These are phyloP conservation scores for Machimus rusticus DNA, from an alignment of 2,888 invertebrate genomes.

Conservation along the genomic window DNA sequence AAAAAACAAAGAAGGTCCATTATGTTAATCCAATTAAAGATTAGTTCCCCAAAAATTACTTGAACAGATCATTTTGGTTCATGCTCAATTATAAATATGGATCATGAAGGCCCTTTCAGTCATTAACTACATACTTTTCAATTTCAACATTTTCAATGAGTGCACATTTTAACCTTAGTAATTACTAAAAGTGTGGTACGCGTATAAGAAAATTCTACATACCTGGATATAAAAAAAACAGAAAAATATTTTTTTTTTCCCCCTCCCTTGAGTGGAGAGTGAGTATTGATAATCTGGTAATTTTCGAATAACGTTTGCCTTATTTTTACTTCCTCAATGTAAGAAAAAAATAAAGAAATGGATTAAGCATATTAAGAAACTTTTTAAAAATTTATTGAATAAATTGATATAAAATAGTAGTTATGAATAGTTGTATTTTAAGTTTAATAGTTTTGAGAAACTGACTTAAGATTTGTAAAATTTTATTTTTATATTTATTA, in stretches of 20 bases:
- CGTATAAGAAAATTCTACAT: not conserved
- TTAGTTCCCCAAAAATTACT: not conserved
- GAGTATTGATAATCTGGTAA: no score
- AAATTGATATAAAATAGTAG: no score
- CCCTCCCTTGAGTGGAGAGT: no score
- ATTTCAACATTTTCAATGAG: not conserved
- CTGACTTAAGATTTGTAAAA: not conserved
- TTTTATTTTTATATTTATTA: not conserved
- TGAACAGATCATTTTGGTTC: not conserved
- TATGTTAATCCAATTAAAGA: not conserved
- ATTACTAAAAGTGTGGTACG: not conserved
- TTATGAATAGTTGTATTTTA: no score
- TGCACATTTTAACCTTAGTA: not conserved
- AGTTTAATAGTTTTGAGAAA: no score
- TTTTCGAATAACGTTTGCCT: no score
- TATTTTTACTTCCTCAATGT: no score
- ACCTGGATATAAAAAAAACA: no score
- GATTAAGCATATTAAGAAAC: no score
- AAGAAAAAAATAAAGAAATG: no score
- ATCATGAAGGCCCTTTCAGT: not conserved
- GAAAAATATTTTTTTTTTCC: not conserved
- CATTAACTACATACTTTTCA: not conserved
- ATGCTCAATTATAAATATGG: not conserved
- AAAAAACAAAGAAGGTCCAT: not conserved
- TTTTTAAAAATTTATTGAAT: no score